Percentiles rank a stretch among this genome's conserved stretches.
Evolutionary conservation across 2,113 vertebrate genomes (phyloP).

Genomic region (Myiagra hebetior): DNA sequence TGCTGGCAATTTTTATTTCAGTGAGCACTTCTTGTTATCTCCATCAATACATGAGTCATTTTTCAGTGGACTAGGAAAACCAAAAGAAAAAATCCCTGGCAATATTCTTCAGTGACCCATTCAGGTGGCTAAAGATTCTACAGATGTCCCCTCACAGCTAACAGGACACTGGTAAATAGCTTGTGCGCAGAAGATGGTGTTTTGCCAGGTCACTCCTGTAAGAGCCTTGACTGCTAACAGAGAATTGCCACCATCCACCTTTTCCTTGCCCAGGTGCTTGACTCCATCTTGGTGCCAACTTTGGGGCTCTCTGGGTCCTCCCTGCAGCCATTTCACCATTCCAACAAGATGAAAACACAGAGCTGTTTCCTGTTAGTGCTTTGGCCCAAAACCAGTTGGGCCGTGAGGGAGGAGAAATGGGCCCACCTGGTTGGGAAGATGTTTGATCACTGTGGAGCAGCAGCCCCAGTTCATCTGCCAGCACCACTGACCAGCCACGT

Average conservation of each 20-base stretch:
- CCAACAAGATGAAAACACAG: rapidly evolving
- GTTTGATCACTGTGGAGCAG: neutral
- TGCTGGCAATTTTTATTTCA: neutral
- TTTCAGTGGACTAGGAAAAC: neutral
- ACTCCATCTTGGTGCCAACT: neutral
- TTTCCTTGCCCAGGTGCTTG: neutral
- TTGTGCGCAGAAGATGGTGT: neutral
- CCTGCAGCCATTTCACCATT: rapidly evolving
- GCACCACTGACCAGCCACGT: rapidly evolving
- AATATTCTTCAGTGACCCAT: neutral
- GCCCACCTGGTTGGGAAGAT: neutral
- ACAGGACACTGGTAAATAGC: neutral
- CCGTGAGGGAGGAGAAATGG: rapidly evolving
- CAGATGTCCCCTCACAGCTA: neutral
- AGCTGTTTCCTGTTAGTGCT: neutral
- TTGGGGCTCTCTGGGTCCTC: neutral
- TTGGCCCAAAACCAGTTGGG: neutral
- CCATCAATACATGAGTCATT: neutral
- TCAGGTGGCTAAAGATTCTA: neutral
- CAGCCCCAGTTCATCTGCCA: neutral
- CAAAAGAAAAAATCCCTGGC: neutral
- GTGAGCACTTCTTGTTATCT: neutral
- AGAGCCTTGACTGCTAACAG: rapidly evolving
- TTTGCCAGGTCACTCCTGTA: neutral
- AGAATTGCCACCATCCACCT: neutral